These are phyloP conservation scores for Leucopsar rothschildi DNA, from an alignment of 2,113 vertebrate genomes.

Conservation along the genomic window DNA sequence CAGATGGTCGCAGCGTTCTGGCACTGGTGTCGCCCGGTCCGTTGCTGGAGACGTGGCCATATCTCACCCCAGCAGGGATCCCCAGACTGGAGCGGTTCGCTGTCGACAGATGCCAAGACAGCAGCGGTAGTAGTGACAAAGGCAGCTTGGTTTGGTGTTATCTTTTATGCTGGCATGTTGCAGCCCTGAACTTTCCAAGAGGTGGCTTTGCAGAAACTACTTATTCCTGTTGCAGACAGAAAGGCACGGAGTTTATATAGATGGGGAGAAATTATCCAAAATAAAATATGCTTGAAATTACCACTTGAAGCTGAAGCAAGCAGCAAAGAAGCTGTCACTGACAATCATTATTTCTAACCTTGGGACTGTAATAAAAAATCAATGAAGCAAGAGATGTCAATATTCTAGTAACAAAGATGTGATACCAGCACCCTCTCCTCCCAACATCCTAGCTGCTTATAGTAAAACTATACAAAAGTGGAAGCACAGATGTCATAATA, in stretches of 20 bases:
- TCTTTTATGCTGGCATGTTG: constrained; percentile 41
- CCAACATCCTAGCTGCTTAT: background rate
- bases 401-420: constrained; percentile 80
- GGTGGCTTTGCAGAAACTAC: background rate
- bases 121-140: constrained; percentile 34
- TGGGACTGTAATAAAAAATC: constrained; percentile 89
- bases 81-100: constrained; percentile 65
- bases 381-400: constrained; percentile 84
- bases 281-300: constrained; percentile 72
- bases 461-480: background rate
- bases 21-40: constrained; percentile 75
- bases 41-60: constrained; percentile 73
- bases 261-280: constrained; percentile 43
- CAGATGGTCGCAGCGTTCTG: constrained; percentile 90
- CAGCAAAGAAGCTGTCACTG: constrained; percentile 72
- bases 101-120: constrained; percentile 85
- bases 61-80: constrained; percentile 79
- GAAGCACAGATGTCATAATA: background rate
- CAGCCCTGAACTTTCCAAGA: constrained; percentile 24
- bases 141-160: background rate
- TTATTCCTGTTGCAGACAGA: background rate
- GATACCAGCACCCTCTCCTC: background rate
- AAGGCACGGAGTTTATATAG: background rate
- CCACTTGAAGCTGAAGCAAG: constrained; percentile 69
- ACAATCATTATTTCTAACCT: constrained; percentile 77